Percentiles rank a stretch among this genome's conserved stretches.
These are phyloP conservation scores for Schrankia costaestrigalis DNA, from an alignment of 2,888 invertebrate species.

Conservation along the genomic window DNA sequence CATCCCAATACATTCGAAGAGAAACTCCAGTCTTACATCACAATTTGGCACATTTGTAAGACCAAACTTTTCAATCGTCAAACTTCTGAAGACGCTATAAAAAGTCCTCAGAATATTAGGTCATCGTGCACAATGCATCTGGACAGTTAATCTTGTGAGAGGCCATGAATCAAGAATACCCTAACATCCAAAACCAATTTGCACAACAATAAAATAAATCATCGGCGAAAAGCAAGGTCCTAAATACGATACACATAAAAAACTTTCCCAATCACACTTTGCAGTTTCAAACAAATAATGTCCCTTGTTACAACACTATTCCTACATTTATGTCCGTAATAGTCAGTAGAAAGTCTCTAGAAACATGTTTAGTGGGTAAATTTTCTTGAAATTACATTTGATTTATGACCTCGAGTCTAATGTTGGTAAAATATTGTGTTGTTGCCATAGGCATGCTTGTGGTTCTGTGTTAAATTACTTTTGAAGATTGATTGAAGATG, in stretches of 20 bases:
- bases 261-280: conserved; percentile 47
- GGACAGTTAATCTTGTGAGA: background rate
- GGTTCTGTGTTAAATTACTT: no score
- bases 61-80: no score
- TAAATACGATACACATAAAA: conserved; percentile 25
- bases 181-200: conserved; percentile 20
- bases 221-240: conserved; percentile 12
- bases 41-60: no score
- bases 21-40: no score
- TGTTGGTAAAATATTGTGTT: conserved; percentile 2
- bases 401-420: conserved; percentile 23
- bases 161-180: conserved; percentile 3
- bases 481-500: no score
- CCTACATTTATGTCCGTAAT: conserved; percentile 19
- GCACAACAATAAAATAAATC: conserved; percentile 34
- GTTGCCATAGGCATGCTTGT: background rate
- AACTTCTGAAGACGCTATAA: no score
- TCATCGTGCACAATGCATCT: no score
- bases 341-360: conserved; percentile 15
- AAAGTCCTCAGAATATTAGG: no score
- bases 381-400: conserved; percentile 31
- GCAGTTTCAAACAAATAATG: conserved; percentile 20
- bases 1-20: no score
- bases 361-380: conserved; percentile 24
- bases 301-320: conserved; percentile 23